Base-by-base conservation (phyloP, 2,113 vertebrate species). In the Cynoglossus semilaevis region DNA sequence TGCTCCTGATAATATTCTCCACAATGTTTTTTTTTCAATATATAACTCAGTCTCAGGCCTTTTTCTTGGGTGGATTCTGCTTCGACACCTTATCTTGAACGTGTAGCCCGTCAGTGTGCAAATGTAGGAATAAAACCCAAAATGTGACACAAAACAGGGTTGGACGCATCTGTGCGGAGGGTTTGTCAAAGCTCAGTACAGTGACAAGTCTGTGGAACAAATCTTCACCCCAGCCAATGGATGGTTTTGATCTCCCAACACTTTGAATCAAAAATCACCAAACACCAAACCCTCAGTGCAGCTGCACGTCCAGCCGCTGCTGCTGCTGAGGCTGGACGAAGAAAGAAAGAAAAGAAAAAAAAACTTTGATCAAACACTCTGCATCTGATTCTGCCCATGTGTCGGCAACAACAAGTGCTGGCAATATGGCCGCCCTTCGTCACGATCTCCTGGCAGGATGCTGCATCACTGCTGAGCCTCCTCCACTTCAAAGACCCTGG, bases 401-500 rank as follows among this genome's bases (percentile, higher is more conserved):
- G 81, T 82, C 65, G 78, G 8, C 1, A 54, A 70, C 66, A 74
- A 70, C 76, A 81, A 82, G 79, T 73, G 77, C 59, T 80, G 65
- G 74, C 76, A 85, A 84, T 52, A 82, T 77, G 74, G 72, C 72
- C 40, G 43, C 56, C 53, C 69, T 47, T 63, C 72, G 62, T 36
- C 70, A 40, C 0, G 2, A 70, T 8, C 48, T 41, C 60, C 15
- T 58, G 74, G 76, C 17, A 65, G 70, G 70, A 60, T n/a, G 58
- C 61, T 59, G 67, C 53, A 58, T 70, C 58, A 58, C 53, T 36
- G 19, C 60, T 55, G 40, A 34, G 9, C 61, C 38, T 10, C 51
- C 8, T 44, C 13, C 58, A 73, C 83, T 83, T 89, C 86, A 89
- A 88, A 86, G 83, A 74, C 34, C 44, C 59, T 65, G 36, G 13